Conservation (phyloP, 2,113 vertebrate genomes). For the Malurus melanocephalus region DNA sequence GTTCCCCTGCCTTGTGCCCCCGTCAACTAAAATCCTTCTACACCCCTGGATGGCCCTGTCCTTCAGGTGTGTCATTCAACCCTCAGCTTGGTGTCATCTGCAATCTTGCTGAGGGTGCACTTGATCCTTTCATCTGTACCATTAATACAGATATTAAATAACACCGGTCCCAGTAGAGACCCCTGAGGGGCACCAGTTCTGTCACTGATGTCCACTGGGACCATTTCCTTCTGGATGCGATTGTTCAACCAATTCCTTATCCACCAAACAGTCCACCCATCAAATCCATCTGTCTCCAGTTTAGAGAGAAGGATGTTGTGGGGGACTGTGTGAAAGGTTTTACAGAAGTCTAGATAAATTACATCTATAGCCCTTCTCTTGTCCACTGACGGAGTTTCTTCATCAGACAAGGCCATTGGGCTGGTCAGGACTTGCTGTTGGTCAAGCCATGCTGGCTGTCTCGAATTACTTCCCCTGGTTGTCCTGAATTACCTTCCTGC, state of each 20-base stretch:
- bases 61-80: neutral
- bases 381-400: neutral
- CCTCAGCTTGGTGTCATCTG: neutral
- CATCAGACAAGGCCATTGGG: neutral
- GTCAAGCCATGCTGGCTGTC: neutral
- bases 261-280: neutral
- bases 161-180: accelerated
- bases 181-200: neutral
- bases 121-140: neutral
- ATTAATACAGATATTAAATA: neutral
- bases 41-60: neutral
- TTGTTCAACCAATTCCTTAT: neutral
- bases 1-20: neutral
- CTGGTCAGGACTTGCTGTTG: accelerated
- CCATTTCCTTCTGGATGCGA: neutral
- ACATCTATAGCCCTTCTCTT: neutral
- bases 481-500: neutral
- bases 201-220: neutral
- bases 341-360: neutral
- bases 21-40: too few species aligned
- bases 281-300: neutral
- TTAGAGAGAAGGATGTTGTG: neutral
- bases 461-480: neutral
- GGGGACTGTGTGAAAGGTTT: neutral
- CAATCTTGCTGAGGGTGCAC: neutral